Evolutionary conservation across 2,797 vertebrate genomes (phyloP).

Genomic region (Bucorvus abyssinicus): DNA sequence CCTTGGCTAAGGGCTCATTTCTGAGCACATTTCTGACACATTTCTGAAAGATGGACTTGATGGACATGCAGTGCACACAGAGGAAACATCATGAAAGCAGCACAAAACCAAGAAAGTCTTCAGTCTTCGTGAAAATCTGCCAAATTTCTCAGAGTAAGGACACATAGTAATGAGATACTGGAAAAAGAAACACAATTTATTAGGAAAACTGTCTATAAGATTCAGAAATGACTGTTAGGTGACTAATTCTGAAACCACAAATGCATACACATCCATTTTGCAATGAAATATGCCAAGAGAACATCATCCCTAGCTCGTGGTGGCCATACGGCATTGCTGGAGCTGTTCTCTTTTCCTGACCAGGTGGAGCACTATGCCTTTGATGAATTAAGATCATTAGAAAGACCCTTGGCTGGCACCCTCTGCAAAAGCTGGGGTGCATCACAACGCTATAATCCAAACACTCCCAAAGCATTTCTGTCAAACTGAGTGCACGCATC

Average conservation of each 20-base stretch:
- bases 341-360: not conserved
- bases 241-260: not conserved
- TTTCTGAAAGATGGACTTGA: not conserved
- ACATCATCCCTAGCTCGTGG: accelerated
- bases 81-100: not conserved
- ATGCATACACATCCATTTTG: not conserved
- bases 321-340: not conserved
- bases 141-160: not conserved
- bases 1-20: not conserved
- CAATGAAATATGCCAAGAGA: not conserved
- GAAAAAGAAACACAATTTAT: not conserved
- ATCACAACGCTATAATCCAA: not conserved
- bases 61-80: not conserved
- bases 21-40: not conserved
- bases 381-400: not conserved
- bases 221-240: not conserved
- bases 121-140: not conserved
- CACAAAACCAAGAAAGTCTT: not conserved
- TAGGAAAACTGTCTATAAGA: not conserved
- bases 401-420: not conserved
- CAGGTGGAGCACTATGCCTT: not conserved
- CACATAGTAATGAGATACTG: not conserved
- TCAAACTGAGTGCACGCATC: not conserved
- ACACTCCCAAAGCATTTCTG: not conserved
- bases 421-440: not conserved